phyloP scores from a whole-genome alignment of 2,888 invertebrate genomes.

The Hoplodrina ambigua region DNA sequence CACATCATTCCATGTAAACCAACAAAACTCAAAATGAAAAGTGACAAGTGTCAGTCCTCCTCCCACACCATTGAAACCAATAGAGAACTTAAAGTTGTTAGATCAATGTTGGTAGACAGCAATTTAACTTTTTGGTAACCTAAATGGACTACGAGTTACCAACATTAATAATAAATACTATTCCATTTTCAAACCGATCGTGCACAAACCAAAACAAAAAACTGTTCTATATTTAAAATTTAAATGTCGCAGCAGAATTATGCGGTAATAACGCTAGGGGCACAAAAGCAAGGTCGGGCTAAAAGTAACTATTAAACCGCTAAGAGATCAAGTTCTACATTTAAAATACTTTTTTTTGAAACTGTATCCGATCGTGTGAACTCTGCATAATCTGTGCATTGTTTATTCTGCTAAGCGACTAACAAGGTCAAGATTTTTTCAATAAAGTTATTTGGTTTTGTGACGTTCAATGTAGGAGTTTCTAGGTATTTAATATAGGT shows the following conservation, averaged over 20 bases:
- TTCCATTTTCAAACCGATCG: constrained; percentile 16
- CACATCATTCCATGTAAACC: no score
- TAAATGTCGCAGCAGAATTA: constrained; percentile 44
- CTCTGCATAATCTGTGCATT: constrained; percentile 48
- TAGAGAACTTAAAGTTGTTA: constrained; percentile 5
- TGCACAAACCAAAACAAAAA: constrained; percentile 28
- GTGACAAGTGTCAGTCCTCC: neutral
- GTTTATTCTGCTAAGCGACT: constrained; percentile 38
- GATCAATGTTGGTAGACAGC: neutral
- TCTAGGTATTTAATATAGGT: constrained; percentile 11
- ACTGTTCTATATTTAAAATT: constrained; percentile 49
- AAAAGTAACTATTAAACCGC: constrained; percentile 64
- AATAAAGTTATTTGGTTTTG: constrained; percentile 31
- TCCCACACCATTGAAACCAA: neutral
- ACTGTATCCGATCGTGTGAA: constrained; percentile 46
- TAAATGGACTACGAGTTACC: neutral
- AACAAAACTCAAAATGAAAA: no score
- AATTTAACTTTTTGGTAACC: neutral
- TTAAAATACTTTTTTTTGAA: constrained; percentile 38
- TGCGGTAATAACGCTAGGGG: constrained; percentile 44
- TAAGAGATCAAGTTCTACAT: constrained; percentile 62
- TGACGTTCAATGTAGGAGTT: constrained; percentile 11
- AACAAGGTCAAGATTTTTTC: constrained; percentile 48
- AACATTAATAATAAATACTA: constrained; percentile 1
- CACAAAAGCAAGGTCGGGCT: constrained; percentile 62